Percentiles rank a stretch among this genome's conserved stretches.
These are phyloP conservation scores for Archilochus colubris DNA, from an alignment of 2,113 vertebrate genomes.

Conservation along the genomic window DNA sequence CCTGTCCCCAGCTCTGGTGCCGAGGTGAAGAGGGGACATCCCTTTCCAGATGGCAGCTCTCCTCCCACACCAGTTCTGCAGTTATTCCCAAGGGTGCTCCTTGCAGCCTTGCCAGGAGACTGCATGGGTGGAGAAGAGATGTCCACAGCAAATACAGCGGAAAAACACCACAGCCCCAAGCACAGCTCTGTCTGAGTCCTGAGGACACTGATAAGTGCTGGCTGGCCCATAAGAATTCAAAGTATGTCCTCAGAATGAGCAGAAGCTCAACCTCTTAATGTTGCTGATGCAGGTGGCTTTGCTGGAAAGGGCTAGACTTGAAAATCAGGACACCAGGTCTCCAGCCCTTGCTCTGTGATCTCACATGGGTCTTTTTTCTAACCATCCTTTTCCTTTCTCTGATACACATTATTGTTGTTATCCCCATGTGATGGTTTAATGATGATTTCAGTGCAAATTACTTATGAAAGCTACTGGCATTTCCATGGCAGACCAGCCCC, in stretches of 20 bases:
- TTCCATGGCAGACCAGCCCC: not conserved
- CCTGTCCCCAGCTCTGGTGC: too few relatives aligned
- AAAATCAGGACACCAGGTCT: not conserved
- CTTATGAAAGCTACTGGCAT: not conserved
- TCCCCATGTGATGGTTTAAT: not conserved
- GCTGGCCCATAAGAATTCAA: not conserved
- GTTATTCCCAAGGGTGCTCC: not conserved
- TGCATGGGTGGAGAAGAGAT: rapidly evolving
- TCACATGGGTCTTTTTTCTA: not conserved
- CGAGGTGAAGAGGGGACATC: not conserved
- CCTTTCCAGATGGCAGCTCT: not conserved
- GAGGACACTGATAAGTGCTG: rapidly evolving
- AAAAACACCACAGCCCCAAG: not conserved
- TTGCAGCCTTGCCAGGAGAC: not conserved
- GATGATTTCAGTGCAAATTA: not conserved
- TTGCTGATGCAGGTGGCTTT: not conserved
- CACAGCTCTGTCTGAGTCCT: not conserved
- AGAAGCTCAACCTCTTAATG: not conserved
- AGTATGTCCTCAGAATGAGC: not conserved
- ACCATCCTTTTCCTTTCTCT: not conserved
- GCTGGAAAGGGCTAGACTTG: not conserved
- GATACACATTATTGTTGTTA: not conserved
- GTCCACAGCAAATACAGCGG: not conserved
- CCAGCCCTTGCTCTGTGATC: not conserved
- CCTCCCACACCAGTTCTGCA: constrained; percentile 62